phyloP scores from a whole-genome alignment of 1,140 invertebrate species.

The Paraescarpia echinospica region DNA sequence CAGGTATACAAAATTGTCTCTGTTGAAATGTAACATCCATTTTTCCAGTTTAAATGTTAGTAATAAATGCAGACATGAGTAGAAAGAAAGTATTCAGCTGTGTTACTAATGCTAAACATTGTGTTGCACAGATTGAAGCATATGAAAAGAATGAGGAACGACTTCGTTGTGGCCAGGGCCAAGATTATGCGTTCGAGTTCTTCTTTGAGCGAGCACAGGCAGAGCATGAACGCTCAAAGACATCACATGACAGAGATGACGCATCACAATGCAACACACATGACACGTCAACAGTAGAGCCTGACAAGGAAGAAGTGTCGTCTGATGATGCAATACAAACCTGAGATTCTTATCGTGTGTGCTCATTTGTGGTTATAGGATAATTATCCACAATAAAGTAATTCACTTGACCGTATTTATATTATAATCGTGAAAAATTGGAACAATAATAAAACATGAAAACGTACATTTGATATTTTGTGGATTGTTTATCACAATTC shows the following conservation, averaged over 20 bases:
- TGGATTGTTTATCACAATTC: neutral
- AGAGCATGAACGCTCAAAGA: constrained; percentile 10
- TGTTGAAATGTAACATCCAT: neutral
- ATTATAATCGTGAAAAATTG: neutral
- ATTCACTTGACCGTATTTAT: neutral
- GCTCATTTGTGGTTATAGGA: neutral
- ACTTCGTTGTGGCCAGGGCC: constrained; percentile 43
- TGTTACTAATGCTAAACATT: constrained; percentile 18
- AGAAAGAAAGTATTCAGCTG: constrained; percentile 15
- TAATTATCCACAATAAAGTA: neutral
- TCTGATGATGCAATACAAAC: neutral
- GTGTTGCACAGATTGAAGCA: constrained; percentile 49
- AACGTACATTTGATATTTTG: neutral
- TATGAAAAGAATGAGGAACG: constrained; percentile 51
- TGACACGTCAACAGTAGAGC: neutral
- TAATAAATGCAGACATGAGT: neutral
- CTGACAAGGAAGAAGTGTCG: neutral
- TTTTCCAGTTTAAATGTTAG: neutral
- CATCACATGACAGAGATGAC: neutral
- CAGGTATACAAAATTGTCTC: too few relatives aligned
- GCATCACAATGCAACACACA: neutral
- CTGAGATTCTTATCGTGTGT: neutral
- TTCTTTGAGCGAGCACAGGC: constrained; percentile 33
- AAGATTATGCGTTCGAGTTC: constrained; percentile 67
- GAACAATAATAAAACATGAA: neutral